Evolutionary conservation across 2,113 vertebrate species (phyloP).

Genomic region (Irena cyanogastra): DNA sequence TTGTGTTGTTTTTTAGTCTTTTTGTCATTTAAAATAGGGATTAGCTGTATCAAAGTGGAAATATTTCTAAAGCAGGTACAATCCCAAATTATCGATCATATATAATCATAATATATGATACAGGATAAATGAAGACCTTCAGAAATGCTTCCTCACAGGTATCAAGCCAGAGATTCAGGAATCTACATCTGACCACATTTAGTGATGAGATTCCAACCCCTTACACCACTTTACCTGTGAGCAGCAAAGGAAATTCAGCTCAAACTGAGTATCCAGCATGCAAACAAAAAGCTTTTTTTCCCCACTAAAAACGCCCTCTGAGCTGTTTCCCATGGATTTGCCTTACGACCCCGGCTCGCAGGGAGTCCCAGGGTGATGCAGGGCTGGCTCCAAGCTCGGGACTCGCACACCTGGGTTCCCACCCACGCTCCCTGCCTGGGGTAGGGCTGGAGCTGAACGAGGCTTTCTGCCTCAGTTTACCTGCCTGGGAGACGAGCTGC

Average conservation of each 20-base stretch:
- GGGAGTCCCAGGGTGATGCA: neutral
- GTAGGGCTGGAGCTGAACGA: accelerated
- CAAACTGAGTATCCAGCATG: neutral
- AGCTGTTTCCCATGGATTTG: neutral
- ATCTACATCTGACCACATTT: neutral
- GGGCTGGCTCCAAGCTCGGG: neutral
- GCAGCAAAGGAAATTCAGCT: neutral
- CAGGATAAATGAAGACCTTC: neutral
- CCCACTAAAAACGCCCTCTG: neutral
- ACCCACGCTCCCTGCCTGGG: accelerated
- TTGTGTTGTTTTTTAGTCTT: neutral
- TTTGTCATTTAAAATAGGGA: neutral
- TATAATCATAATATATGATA: neutral
- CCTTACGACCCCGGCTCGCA: neutral
- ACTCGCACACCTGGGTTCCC: neutral
- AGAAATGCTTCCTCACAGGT: neutral
- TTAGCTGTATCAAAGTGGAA: neutral
- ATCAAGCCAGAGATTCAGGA: neutral
- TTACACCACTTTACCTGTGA: neutral
- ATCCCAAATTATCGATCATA: neutral
- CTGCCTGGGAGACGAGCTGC: neutral
- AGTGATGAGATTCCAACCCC: neutral
- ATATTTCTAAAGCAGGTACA: neutral
- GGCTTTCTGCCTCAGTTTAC: neutral
- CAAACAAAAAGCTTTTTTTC: neutral